Base-by-base conservation (phyloP, 2,797 vertebrate species). In the Aeoliscus strigatus region DNA sequence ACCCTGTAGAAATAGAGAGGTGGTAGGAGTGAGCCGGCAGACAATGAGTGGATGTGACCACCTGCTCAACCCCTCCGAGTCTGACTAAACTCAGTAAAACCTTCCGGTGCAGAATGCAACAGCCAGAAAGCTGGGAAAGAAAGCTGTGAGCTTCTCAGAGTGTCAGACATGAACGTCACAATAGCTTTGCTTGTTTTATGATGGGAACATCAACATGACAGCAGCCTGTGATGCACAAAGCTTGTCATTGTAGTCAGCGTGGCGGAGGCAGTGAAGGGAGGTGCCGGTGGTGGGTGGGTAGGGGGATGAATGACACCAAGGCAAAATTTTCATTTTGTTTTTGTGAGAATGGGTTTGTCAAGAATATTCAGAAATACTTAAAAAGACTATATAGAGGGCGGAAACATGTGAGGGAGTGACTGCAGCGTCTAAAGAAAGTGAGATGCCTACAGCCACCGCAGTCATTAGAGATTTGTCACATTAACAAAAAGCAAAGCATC, bases 391-490 rank as follows among this genome's bases (percentile, higher is more conserved):
- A 27, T 54, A 76, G 70, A 72, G 67, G 74, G 73, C 30, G 67
- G 69, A 48, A 64, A 62, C 58, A 72, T 59, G 60, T 51, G 70
- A 39, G 14, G 63, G 52, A 70, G 67, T 73, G 76, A 81, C 45
- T 75, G 77, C 76, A 73, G 72, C 67, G 60, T 79, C 47, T 67
- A 66, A 66, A 70, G 70, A 69, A 77, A 81, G 72, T 73, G 35
- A 45, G 80, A 54, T 51, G 79, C 66, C 71, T 45, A 9, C 62
- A 84, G 82, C 69, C 65, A 73, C 61, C n/a, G 79, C 66, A 75
- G 82, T 82, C 83, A 82, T 87, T 87, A 86, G 77, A 73, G 71
- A 85, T 81, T 78, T 88, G 86, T 88, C 85, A 87, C 77, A 70
- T 87, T 86, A 86, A 89, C 82, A 88, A 88, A 87, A 85, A 69